Percentiles rank a stretch among this genome's conserved stretches.
These are phyloP conservation scores for Anthoscopus minutus DNA, from an alignment of 2,113 vertebrate species.

Conservation along the genomic window DNA sequence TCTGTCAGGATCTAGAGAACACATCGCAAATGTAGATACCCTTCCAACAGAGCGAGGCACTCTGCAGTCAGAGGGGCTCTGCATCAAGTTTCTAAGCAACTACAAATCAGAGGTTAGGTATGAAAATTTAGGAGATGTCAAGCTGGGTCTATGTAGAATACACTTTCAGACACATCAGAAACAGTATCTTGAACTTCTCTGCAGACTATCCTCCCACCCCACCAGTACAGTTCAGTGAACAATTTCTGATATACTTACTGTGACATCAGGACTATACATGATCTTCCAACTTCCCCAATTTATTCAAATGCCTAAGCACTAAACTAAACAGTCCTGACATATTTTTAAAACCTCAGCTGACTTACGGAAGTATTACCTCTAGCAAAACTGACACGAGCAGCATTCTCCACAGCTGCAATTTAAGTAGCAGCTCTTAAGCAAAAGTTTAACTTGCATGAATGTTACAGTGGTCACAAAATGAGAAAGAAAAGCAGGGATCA, in stretches of 20 bases:
- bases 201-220: neutral
- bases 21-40: accelerated
- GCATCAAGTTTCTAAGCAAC: neutral
- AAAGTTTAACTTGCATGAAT: neutral
- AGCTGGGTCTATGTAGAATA: neutral
- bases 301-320: neutral
- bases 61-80: neutral
- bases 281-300: neutral
- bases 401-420: neutral
- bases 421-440: neutral
- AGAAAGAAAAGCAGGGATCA: neutral
- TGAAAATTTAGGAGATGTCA: neutral
- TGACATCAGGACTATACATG: neutral
- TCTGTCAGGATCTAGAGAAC: neutral
- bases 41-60: neutral
- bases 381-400: neutral
- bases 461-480: neutral
- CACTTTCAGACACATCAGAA: neutral
- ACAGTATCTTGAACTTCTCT: neutral
- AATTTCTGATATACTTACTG: neutral
- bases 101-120: neutral
- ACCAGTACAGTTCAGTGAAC: neutral
- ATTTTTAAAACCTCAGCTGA: neutral
- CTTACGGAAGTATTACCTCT: neutral
- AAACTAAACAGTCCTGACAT: neutral